Evolutionary conservation across 2,113 vertebrate species (phyloP), one percentile per base, ranked within the genome.

Genomic region (Chaetodon trifascialis): DNA sequence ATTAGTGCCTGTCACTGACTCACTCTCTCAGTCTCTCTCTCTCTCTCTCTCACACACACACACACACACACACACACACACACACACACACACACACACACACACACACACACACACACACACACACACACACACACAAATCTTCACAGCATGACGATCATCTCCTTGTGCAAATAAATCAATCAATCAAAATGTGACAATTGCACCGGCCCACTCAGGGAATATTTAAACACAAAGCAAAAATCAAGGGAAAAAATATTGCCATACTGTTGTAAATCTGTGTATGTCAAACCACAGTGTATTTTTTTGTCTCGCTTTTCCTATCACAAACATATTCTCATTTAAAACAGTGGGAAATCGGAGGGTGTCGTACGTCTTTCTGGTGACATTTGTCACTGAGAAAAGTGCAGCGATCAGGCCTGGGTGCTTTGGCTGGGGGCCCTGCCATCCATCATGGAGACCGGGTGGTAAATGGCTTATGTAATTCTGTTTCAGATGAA

Each of bases 391-490:
- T 91, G 90, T 93, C 91, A 89, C 87, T 17, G 90, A 84, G 89
- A 80, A 90, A 86, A 88, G 91, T 82, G 76, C 75, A 68, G 87
- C 71, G 86, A 90, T 93, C 80, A 86, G 86, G 81, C 85, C 82
- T 36, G 82, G 70, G 67, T 82, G 84, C 88, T 88, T 88, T 91
- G 86, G 89, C 93, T 92, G 84, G 79, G 59, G 90, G 91, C 88
- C 67, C 85, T 84, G 91, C 87, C 90, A 94, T 95, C 91, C 88
- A 94, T 95, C 94, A 94, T 79, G 54, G 75, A 59, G 86, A 89
- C 87, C 79, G 89, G 86, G 86, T 92, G 93, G 93, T 94, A 95
- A 95, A 95, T 93, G 93, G 90, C 92, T 95, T 95, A 94, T 93
- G 92, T 93, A 93, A 94, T 92, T 93, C 92, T 90, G 90, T 94